Percentiles rank a stretch among this genome's conserved stretches.
Evolutionary conservation across 1,140 invertebrate genomes (phyloP).

Genomic region (Eumaeus atala): DNA sequence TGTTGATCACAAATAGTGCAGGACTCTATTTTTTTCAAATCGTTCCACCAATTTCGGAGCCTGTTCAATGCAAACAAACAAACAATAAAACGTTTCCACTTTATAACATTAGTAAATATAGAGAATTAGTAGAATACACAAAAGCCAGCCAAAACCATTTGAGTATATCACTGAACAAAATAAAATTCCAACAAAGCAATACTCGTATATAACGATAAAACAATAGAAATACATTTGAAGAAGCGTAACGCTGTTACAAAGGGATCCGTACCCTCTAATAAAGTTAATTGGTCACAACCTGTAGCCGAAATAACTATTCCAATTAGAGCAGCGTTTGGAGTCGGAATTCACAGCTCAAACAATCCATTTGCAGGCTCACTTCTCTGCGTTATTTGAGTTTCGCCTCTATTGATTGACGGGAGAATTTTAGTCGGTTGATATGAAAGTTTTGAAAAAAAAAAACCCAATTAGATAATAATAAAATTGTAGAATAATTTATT

Average conservation of each 20-base stretch:
- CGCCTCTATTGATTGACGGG: constrained; percentile 18
- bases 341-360: constrained; percentile 28
- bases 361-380: constrained; percentile 34
- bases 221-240: constrained; percentile 8
- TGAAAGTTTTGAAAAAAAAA: not conserved
- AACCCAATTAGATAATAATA: too few relatives aligned
- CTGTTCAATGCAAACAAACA: too few relatives aligned
- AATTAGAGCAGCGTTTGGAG: constrained; percentile 39
- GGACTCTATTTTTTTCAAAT: too few relatives aligned
- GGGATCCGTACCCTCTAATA: constrained; percentile 41
- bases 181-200: not conserved
- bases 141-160: too few relatives aligned
- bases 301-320: constrained; percentile 41
- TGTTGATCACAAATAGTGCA: too few relatives aligned
- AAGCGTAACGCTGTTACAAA: constrained; percentile 30
- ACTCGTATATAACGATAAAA: not conserved
- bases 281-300: constrained; percentile 49
- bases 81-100: too few relatives aligned
- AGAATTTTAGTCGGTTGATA: not conserved
- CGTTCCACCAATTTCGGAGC: too few relatives aligned
- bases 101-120: too few relatives aligned
- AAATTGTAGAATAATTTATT: too few relatives aligned
- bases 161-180: too few relatives aligned
- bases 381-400: constrained; percentile 27
- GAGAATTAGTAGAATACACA: too few relatives aligned